Evolutionary conservation across 2,113 vertebrate genomes (phyloP), one percentile per base, ranked within the genome.

Genomic region (Cyanistes caeruleus): DNA sequence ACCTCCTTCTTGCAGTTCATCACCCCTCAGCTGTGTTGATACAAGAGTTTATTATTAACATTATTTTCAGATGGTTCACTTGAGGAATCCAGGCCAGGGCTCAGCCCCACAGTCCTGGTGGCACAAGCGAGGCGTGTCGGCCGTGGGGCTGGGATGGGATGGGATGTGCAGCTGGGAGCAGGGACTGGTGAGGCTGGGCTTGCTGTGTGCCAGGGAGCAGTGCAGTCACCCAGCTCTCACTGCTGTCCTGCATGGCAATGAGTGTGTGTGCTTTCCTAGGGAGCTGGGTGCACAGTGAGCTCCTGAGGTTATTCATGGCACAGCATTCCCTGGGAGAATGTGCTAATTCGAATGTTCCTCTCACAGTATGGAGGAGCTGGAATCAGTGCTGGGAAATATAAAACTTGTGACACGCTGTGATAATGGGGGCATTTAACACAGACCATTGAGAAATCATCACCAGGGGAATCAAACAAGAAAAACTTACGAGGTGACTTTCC

Each of bases 31-130:
- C 86, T 74, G 39, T 93, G 89, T 78, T 87, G 86, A 60, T 82
- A 72, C 83, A 88, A 56, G 24, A 56, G 80, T 81, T 93, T 72
- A 60, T 90, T 81, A 91, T 78, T 89, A 92, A 70, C 76, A n/a
- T 11, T n/a, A 56, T 75, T 90, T 95, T 89, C 80, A 56, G 76
- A 18, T 13, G 16, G 37, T 48, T 95, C 73, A 16, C 49, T 72
- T 25, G 84, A 67, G 76, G 89, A 84, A 55, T 60, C 43, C 68
- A 21, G 43, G 48, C 78, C 58, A 2, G 5, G 0, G 72, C 80
- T 90, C 63, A 39, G 79, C 72, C 87, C 67, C 51, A 10, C 53
- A 5, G 7, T 11, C 4, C 1, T 2, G 30, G 46, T 24, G 72
- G 83, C 79, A 69, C 72, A 48, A 63, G 59, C 0, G 11, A 69